Evolutionary conservation across 2,113 vertebrate genomes (phyloP), one percentile per base, ranked within the genome.

Genomic region (Podarcis raffonei): DNA sequence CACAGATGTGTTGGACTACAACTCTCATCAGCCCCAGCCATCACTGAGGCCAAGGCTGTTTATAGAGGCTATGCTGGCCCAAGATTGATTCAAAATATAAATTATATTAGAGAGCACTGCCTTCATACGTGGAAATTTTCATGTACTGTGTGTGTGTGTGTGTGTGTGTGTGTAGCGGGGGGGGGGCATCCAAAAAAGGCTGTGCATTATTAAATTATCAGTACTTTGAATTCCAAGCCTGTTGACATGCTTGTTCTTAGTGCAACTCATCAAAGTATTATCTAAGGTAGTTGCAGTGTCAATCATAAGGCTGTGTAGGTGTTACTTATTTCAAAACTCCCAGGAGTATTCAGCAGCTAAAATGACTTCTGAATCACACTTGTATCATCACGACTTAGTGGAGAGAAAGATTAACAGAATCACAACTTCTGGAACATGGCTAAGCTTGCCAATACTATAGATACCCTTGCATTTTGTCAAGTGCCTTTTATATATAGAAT

Each of bases 311-410:
- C 3, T 80, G 76, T 80, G 83, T 89, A 80, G 88, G 66, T 74
- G 76, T 85, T 72, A 85, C 83, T 85, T 39, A 68, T 57, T 83
- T 68, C 81, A 83, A 77, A 85, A 84, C 53, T 74, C 74, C 39
- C 32, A 89, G 65, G 27, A 72, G 18, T 32, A 72, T 57, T 79
- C 65, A 89, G 27, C 37, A 48, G 66, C 79, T 57, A 37, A 68
- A 85, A 79, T 37, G 39, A 32, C 68, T 72, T 85, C 76, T 89
- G 88, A 89, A 39, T 89, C 82, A 89, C 23, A 68, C 81, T 78
- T 23, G 25, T 20, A 69, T 48, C 66, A 80, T 89, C 88, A 85
- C 35, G 75, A 79, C 75, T 84, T 85, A 27, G 62, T 59, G 72
- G 65, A 79, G 35, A 71, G 32, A 76, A 48, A 39, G 77, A 62